phyloP scores from a whole-genome alignment of 2,797 vertebrate species.

The Periophthalmus magnuspinnatus region DNA sequence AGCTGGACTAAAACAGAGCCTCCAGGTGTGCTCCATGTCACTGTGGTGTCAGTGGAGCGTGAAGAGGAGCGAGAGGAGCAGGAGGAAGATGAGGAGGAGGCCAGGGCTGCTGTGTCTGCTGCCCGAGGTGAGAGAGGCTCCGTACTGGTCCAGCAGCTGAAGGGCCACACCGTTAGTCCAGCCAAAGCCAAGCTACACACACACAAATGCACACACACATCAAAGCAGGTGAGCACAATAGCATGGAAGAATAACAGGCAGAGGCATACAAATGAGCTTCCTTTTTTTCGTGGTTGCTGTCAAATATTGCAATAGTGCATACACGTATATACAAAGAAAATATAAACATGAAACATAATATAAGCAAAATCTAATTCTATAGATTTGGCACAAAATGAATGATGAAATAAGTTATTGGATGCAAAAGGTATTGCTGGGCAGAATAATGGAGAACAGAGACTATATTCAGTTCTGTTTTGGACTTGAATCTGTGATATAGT shows the following conservation, averaged over 20 bases:
- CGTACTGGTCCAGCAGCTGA: conserved; percentile 79
- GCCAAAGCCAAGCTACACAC: conserved; percentile 81
- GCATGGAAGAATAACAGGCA: not conserved
- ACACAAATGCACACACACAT: not conserved
- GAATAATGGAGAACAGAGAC: too few species aligned
- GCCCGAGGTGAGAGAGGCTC: conserved; percentile 69
- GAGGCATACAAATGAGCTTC: not conserved
- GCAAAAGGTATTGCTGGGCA: too few species aligned
- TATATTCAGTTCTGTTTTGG: not conserved
- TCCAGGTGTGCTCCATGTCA: conserved; percentile 24
- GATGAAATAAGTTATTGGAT: not conserved
- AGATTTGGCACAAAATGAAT: not conserved
- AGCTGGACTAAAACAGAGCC: conserved; percentile 28
- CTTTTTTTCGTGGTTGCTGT: not conserved
- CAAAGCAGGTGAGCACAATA: conserved; percentile 8
- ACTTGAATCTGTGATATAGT: not conserved
- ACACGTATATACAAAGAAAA: not conserved
- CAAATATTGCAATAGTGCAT: not conserved
- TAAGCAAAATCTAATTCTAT: not conserved
- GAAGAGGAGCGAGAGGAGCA: conserved; percentile 40
- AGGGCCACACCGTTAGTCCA: conserved; percentile 83
- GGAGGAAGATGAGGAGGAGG: conserved; percentile 50
- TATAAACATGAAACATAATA: not conserved
- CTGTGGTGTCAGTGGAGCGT: conserved; percentile 46
- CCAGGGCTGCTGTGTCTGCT: conserved; percentile 20